Evolutionary conservation across 1,140 invertebrate genomes (phyloP).

Genomic region (Calephelis nemesis): DNA sequence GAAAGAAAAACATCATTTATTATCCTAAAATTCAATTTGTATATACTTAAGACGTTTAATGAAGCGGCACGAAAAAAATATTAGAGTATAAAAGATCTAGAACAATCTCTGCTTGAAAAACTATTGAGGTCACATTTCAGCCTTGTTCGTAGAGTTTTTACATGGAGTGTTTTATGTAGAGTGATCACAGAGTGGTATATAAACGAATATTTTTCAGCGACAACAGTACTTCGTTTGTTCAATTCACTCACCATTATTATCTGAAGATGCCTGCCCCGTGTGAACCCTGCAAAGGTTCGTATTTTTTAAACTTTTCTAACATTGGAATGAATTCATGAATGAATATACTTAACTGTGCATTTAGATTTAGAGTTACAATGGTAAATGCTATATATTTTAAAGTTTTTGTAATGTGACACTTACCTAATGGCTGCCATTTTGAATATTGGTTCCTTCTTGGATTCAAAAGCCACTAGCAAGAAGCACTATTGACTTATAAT

Average conservation of each 20-base stretch:
- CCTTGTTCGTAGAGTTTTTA: not conserved
- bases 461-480: too few relatives aligned
- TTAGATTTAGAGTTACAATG: not conserved
- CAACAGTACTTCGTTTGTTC: not conserved
- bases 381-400: too few relatives aligned
- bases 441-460: too few relatives aligned
- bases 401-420: too few relatives aligned
- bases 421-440: too few relatives aligned
- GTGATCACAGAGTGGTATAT: not conserved
- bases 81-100: not conserved
- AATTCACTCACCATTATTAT: not conserved
- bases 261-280: constrained; percentile 59
- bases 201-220: not conserved
- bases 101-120: constrained; percentile 26
- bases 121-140: constrained; percentile 21
- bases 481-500: too few relatives aligned
- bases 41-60: too few relatives aligned
- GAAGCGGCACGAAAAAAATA: too few relatives aligned
- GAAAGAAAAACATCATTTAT: too few relatives aligned
- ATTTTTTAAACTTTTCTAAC: constrained; percentile 3
- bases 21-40: too few relatives aligned
- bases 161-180: not conserved
- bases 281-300: constrained; percentile 63
- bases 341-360: not conserved
- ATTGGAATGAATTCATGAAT: too few relatives aligned